These are phyloP conservation scores for Scaptomyza caliginosa DNA, from an alignment of 2,888 invertebrate species.

Conservation along the genomic window DNA sequence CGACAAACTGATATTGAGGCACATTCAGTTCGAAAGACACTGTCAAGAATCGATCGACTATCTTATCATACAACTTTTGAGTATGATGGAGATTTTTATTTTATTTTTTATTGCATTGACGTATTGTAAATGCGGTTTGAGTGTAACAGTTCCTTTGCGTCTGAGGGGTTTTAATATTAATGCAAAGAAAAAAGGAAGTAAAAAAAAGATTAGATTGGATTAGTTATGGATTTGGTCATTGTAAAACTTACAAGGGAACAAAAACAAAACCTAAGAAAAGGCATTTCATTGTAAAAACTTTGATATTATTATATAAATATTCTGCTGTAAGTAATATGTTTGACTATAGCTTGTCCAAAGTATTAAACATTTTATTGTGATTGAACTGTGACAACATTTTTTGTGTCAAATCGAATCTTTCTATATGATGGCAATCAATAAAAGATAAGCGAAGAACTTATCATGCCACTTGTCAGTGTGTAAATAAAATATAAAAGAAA, in stretches of 20 bases:
- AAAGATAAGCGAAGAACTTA: conserved; percentile 36
- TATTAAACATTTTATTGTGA: conserved; percentile 22
- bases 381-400: conserved; percentile 12
- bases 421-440: conserved; percentile 23
- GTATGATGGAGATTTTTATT: background rate
- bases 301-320: background rate
- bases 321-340: conserved; percentile 1
- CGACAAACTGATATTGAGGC: conserved; percentile 56
- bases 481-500: no score
- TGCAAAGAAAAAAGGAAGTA: background rate
- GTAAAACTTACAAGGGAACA: no score
- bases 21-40: conserved; percentile 23
- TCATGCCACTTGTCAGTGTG: conserved; percentile 14
- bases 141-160: background rate
- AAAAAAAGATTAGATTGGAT: background rate
- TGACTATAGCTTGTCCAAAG: conserved; percentile 3
- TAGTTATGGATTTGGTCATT: no score
- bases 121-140: background rate
- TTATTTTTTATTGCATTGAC: background rate
- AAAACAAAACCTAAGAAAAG: no score
- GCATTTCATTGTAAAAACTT: no score
- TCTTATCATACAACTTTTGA: conserved; percentile 45
- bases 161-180: no score
- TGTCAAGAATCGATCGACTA: conserved; percentile 28
- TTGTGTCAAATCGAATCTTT: background rate